Conservation (phyloP, 1,140 invertebrate genomes). For the Dermatophagoides farinae region DNA sequence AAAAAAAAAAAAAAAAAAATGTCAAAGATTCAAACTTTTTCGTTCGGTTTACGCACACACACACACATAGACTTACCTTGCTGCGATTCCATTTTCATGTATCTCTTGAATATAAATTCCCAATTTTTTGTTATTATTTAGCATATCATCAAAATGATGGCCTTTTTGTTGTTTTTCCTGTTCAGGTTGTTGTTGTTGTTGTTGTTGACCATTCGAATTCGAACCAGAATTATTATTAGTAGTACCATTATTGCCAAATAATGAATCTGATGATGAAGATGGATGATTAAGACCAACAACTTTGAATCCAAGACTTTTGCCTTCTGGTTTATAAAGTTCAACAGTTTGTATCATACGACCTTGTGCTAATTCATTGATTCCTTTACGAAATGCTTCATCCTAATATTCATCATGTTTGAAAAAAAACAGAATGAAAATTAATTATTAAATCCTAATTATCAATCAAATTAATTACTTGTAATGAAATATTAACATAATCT, state of each 20-base stretch:
- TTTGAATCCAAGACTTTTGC: constrained; percentile 49
- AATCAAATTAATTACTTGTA: constrained; percentile 6
- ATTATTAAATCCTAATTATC: too few species aligned
- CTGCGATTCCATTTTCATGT: constrained; percentile 46
- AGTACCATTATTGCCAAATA: too few species aligned
- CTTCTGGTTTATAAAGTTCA: constrained; percentile 46
- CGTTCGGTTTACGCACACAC: too few species aligned
- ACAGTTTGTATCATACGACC: constrained; percentile 36
- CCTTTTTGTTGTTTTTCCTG: too few species aligned
- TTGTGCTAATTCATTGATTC: constrained; percentile 38
- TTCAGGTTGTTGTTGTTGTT: too few species aligned
- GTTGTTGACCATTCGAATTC: too few species aligned
- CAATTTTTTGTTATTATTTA: constrained; percentile 40
- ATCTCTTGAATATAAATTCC: constrained; percentile 59
- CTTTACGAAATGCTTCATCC: constrained; percentile 39
- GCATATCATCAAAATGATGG: too few species aligned
- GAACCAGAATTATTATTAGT: too few species aligned
- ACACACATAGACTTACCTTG: constrained; percentile 32
- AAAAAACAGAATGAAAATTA: constrained; percentile 26
- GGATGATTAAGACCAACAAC: constrained; percentile 38
- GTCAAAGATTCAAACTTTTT: too few species aligned
- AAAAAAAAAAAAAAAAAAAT: too few species aligned
- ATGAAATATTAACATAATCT: constrained; percentile 12
- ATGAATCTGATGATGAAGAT: too few species aligned
- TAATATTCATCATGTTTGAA: constrained; percentile 25